These are phyloP conservation scores for Tachina fera DNA, from an alignment of 2,888 invertebrate genomes.

Conservation along the genomic window DNA sequence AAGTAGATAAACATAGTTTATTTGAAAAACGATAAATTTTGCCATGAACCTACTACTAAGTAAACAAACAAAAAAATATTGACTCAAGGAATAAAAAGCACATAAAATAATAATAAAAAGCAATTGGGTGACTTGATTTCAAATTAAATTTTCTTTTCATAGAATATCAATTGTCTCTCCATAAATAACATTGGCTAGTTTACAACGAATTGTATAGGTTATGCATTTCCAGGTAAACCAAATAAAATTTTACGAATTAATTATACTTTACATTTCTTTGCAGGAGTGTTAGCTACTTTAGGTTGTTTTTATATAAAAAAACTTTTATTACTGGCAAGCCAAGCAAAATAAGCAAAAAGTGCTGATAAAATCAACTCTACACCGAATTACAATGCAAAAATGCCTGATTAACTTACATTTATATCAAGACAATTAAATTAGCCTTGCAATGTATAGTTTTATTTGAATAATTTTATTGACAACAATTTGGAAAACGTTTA, in stretches of 20 bases:
- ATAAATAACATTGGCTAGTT: not conserved
- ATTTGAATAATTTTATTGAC: too few relatives aligned
- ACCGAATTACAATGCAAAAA: too few relatives aligned
- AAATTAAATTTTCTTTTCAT: not conserved
- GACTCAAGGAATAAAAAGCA: not conserved
- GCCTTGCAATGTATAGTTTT: too few relatives aligned
- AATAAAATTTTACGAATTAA: not conserved
- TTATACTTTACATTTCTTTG: not conserved
- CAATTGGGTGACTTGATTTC: not conserved
- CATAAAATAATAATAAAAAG: not conserved
- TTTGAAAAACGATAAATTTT: slow-evolving; percentile 4
- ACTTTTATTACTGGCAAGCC: too few relatives aligned
- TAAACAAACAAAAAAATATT: not conserved
- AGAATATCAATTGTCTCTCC: not conserved
- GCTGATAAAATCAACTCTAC: too few relatives aligned
- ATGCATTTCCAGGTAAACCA: not conserved
- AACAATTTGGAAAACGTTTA: too few relatives aligned
- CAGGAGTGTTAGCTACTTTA: not conserved
- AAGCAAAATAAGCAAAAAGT: too few relatives aligned
- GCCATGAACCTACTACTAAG: not conserved
- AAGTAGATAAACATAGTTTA: not conserved
- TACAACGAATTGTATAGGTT: not conserved
- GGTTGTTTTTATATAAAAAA: too few relatives aligned
- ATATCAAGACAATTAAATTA: too few relatives aligned
- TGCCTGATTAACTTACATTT: too few relatives aligned